Base-by-base conservation (phyloP, 2,113 vertebrate species). In the Glaucidium brasilianum region DNA sequence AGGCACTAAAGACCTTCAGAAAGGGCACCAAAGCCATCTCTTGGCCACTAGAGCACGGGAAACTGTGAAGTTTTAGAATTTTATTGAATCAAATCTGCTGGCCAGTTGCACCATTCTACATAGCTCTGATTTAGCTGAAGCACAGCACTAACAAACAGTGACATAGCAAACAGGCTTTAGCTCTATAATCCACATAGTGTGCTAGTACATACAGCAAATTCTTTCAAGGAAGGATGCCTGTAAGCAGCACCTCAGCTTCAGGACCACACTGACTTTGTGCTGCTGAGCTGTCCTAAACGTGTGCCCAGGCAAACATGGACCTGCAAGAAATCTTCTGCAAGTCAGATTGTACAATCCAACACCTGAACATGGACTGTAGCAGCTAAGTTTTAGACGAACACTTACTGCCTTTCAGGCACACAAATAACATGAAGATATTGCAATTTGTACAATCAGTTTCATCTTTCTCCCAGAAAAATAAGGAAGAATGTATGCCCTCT, bases 1-100 rank as follows among this genome's bases (percentile, higher is more conserved):
- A 77, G 84, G 29, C 53, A 79, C 52, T 83, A 35, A 93, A 64
- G 22, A 35, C 45, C 37, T 69, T 80, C 30, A 47, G 37, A 53
- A 92, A 79, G 83, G 41, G n/a, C 37, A 94, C 37, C 34, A 89
- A 95, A 92, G 29, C 20, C 35, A 76, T 13, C 49, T 86, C 43
- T 49, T 77, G 34, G 34, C 49, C 41, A 73, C 10, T 53, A 66
- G 43, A 88, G 14, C 85, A 76, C 18, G 41, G 49, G 35, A 90
- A 91, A 95, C 47, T 8, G 23, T 26, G 15, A 86, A 55, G 78
- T 53, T 85, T 79, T 63, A 72, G 45, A 87, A 63, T 34, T 62
- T 45, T 5, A 60, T 20, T 85, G 76, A 41, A 27, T 74, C 22
- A 59, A 78, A 3, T 9, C 4, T 39, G 45, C 62, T 69, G 15